Conservation (phyloP, 2,797 vertebrate genomes). For the Pelochelys cantorii region DNA sequence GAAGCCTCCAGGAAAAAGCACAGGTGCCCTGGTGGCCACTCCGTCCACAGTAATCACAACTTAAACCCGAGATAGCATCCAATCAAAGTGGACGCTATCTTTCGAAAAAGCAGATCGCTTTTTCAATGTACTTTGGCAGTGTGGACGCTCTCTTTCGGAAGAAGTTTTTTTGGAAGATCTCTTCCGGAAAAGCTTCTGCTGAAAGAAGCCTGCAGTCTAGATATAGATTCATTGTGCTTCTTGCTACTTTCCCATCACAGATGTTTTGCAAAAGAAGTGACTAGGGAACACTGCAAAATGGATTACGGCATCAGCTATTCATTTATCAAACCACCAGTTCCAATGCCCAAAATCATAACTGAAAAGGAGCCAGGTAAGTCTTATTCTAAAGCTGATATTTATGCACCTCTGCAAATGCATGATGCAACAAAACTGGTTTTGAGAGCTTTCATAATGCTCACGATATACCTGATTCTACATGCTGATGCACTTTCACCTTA, state of each 20-base stretch:
- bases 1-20: too few relatives aligned
- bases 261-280: background rate
- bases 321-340: background rate
- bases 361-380: background rate
- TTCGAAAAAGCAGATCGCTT: too few relatives aligned
- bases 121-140: too few relatives aligned
- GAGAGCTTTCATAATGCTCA: background rate
- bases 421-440: background rate
- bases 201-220: too few relatives aligned
- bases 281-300: background rate
- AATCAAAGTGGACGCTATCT: too few relatives aligned
- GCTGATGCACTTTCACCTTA: conserved; percentile 1
- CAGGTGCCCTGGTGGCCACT: too few relatives aligned
- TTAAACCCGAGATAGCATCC: too few relatives aligned
- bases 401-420: background rate
- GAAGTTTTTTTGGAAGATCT: too few relatives aligned
- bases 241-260: background rate
- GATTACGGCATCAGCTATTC: background rate
- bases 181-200: too few relatives aligned
- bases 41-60: too few relatives aligned
- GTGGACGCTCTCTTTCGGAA: too few relatives aligned
- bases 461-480: background rate
- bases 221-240: background rate
- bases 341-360: background rate
- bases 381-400: background rate